phyloP scores from a whole-genome alignment of 2,113 vertebrate species.

The Pimephales promelas region DNA sequence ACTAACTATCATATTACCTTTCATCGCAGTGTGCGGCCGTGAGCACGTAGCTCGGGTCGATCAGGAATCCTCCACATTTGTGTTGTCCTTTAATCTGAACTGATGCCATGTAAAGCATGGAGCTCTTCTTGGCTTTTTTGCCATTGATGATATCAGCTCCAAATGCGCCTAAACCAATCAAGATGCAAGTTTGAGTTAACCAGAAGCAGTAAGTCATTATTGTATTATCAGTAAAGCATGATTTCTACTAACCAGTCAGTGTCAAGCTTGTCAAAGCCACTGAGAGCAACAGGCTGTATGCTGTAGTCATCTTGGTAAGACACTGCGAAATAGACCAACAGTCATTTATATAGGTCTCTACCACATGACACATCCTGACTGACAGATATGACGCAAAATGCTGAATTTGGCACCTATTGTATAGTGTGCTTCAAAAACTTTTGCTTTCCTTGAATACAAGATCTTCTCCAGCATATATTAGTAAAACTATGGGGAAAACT shows the following conservation, averaged over 20 bases:
- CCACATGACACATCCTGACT: not conserved
- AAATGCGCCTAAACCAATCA: conserved; percentile 22
- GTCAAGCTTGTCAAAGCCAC: conserved; percentile 12
- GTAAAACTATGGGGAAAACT: too few species aligned
- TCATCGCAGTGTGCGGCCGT: conserved; percentile 66
- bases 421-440: not conserved
- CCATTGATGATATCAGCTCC: conserved; percentile 58
- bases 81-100: conserved; percentile 48
- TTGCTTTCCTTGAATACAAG: not conserved
- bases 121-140: conserved; percentile 38
- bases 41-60: conserved; percentile 51
- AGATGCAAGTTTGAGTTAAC: not conserved
- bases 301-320: conserved; percentile 14
- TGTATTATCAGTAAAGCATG: not conserved
- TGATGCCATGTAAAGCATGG: conserved; percentile 57
- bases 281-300: conserved; percentile 21
- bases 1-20: conserved; percentile 39
- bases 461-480: not conserved
- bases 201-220: not conserved
- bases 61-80: conserved; percentile 55
- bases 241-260: conserved; percentile 22
- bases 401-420: not conserved
- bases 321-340: not conserved
- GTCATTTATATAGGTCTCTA: not conserved
- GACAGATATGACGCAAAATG: not conserved